Conservation (phyloP, 2,113 vertebrate genomes). For the Jacana jacana region DNA sequence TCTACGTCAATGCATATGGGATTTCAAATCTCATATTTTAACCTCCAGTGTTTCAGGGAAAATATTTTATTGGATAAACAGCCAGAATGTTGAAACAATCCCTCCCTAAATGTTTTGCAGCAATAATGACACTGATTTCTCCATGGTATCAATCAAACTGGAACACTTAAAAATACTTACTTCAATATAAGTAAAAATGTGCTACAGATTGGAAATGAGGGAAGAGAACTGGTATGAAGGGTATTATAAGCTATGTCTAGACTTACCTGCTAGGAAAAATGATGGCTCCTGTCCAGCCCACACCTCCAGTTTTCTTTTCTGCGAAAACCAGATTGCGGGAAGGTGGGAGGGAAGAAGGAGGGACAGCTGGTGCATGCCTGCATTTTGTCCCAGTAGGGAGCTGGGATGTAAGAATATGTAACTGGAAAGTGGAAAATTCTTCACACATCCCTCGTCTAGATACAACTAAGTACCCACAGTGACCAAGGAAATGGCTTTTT, state of each 20-base stretch:
- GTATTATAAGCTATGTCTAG: slow-evolving; percentile 49
- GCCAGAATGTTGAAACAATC: slow-evolving; percentile 25
- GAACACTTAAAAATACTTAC: not conserved
- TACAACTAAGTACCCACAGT: not conserved
- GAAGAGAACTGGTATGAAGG: slow-evolving; percentile 2
- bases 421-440: slow-evolving; percentile 48
- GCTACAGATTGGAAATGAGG: slow-evolving; percentile 3
- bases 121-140: slow-evolving; percentile 34
- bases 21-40: slow-evolving; percentile 36
- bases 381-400: slow-evolving; percentile 29
- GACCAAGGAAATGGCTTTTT: not conserved
- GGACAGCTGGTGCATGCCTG: slow-evolving; percentile 43
- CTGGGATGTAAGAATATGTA: not conserved
- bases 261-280: slow-evolving; percentile 60
- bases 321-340: slow-evolving; percentile 34
- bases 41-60: not conserved
- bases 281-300: slow-evolving; percentile 33
- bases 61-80: slow-evolving; percentile 47
- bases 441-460: not conserved
- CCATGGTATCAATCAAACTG: slow-evolving; percentile 5
- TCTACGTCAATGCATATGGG: not conserved
- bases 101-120: slow-evolving; percentile 26
- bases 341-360: slow-evolving; percentile 46
- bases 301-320: slow-evolving; percentile 43
- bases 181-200: slow-evolving; percentile 15